These are phyloP conservation scores for Scotopteryx bipunctaria DNA, from an alignment of 2,888 invertebrate genomes.

Conservation along the genomic window DNA sequence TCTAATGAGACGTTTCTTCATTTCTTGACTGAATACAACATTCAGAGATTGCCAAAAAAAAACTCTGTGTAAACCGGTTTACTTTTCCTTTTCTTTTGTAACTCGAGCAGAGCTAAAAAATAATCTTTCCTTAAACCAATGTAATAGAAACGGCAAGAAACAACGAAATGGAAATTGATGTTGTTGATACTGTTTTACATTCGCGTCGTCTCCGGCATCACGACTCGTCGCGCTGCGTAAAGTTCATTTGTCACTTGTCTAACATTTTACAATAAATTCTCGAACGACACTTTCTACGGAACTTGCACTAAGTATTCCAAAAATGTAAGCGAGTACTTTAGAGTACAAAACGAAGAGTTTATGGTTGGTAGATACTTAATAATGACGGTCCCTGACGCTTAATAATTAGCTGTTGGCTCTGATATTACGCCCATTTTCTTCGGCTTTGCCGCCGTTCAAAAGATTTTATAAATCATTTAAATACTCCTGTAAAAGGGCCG, in stretches of 20 bases:
- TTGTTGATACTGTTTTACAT: constrained; percentile 64
- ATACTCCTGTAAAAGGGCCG: constrained; percentile 13
- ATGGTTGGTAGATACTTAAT: constrained; percentile 41
- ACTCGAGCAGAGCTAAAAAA: constrained; percentile 28
- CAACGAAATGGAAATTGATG: constrained; percentile 52
- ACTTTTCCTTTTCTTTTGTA: constrained; percentile 26
- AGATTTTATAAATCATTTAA: constrained; percentile 29
- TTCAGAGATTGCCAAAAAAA: constrained; percentile 5
- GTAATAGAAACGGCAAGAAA: constrained; percentile 46
- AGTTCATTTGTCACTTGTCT: constrained; percentile 69
- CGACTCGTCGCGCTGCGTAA: constrained; percentile 61
- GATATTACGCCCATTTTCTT: constrained; percentile 40
- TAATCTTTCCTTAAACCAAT: constrained; percentile 35
- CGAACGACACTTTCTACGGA: constrained; percentile 52
- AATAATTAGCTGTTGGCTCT: constrained; percentile 46
- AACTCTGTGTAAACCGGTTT: constrained; percentile 16
- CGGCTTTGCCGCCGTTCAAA: constrained; percentile 34
- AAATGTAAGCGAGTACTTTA: constrained; percentile 45
- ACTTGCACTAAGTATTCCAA: constrained; percentile 49
- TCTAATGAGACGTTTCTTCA: constrained; percentile 24
- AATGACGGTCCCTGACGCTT: constrained; percentile 40
- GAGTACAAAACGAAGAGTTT: constrained; percentile 42
- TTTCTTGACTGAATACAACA: constrained; percentile 11
- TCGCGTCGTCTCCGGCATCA: constrained; percentile 61
- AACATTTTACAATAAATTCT: constrained; percentile 59